Conservation (phyloP, 2,113 vertebrate species). For the Zapornia atra region DNA sequence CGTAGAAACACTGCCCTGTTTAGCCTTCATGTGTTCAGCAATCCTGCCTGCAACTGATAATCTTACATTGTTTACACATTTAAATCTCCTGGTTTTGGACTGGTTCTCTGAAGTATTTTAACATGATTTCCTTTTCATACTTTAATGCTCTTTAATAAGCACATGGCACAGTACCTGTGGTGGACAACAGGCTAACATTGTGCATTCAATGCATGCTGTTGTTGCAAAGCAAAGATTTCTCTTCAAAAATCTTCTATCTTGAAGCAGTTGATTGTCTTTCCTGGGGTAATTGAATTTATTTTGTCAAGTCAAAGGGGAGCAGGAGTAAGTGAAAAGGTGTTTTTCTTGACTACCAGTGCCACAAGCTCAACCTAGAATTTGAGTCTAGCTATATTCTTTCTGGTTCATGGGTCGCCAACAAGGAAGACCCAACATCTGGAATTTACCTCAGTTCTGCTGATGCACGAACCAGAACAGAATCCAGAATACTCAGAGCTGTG, state of each 20-base stretch:
- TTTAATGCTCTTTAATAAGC: not conserved
- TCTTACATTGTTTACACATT: not conserved
- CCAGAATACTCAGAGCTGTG: not conserved
- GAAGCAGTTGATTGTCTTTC: slow-evolving; percentile 28
- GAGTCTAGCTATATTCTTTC: not conserved
- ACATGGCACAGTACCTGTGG: not conserved
- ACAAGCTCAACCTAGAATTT: not conserved
- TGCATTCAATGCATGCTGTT: not conserved
- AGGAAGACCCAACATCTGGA: not conserved
- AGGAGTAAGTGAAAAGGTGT: not conserved
- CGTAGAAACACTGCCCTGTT: not conserved
- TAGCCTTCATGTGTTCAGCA: not conserved
- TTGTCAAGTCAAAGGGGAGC: slow-evolving; percentile 29
- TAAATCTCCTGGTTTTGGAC: not conserved
- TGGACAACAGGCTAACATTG: not conserved
- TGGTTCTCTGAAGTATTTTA: slow-evolving; percentile 9
- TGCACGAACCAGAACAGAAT: not conserved
- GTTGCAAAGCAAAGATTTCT: slow-evolving; percentile 5
- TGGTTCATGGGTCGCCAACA: not conserved
- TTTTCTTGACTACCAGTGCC: not conserved
- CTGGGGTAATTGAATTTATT: slow-evolving; percentile 50
- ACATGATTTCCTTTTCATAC: not conserved
- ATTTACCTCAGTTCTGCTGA: not conserved
- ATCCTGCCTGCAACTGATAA: not conserved
- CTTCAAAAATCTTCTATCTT: slow-evolving; percentile 4